Evolutionary conservation across 2,797 vertebrate species (phyloP).

Genomic region (Limnodromus scolopaceus): DNA sequence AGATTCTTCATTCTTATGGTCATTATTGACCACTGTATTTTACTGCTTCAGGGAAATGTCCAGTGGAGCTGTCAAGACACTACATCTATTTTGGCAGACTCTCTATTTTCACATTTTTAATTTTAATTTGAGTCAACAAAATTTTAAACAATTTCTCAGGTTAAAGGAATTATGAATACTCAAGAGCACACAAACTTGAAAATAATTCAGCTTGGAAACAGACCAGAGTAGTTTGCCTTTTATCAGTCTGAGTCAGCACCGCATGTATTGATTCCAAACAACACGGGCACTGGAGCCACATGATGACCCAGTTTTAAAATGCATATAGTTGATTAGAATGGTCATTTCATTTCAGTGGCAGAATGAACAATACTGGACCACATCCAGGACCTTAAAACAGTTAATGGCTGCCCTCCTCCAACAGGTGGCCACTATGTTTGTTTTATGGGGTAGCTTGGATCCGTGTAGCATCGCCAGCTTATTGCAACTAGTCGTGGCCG

Average conservation of each 20-base stretch:
- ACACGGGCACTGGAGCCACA: not conserved
- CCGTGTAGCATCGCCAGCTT: not conserved
- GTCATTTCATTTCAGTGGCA: constrained; percentile 59
- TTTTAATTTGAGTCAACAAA: not conserved
- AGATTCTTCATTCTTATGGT: not conserved
- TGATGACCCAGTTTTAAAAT: constrained; percentile 9
- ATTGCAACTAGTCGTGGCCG: constrained; percentile 55
- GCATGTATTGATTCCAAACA: not conserved
- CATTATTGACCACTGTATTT: not conserved
- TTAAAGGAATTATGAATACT: not conserved
- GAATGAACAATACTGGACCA: constrained; percentile 72
- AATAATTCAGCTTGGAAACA: not conserved
- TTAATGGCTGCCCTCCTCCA: constrained; percentile 61
- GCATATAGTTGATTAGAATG: constrained; percentile 52
- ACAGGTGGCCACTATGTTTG: constrained; percentile 70
- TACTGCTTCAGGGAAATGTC: not conserved
- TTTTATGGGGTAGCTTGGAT: constrained; percentile 62
- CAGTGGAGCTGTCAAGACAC: not conserved
- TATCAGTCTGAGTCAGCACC: not conserved
- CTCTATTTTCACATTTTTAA: not conserved
- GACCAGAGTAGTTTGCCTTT: not conserved
- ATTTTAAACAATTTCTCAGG: not conserved
- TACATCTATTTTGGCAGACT: not conserved
- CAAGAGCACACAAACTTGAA: not conserved
- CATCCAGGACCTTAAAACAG: constrained; percentile 59